Conservation (phyloP, 2,888 invertebrate genomes). For the Torymus tubicola region DNA sequence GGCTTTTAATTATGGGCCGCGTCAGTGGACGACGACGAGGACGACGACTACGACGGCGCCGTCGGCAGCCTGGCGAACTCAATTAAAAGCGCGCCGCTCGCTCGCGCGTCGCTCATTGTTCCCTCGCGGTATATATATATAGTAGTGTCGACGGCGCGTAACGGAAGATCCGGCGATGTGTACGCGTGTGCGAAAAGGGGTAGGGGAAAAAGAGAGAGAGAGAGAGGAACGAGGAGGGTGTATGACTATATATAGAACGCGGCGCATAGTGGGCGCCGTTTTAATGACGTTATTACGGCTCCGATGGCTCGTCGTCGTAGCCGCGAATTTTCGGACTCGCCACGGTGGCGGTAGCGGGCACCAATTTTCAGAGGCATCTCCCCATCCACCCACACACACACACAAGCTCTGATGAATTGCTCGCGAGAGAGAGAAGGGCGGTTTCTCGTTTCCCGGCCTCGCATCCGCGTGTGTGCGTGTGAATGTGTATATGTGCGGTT, state of each 20-base stretch:
- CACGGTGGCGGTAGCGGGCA: too few species aligned
- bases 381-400: too few species aligned
- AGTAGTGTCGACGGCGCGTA: conserved; percentile 57
- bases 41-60: too few species aligned
- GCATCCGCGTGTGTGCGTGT: too few species aligned
- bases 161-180: conserved; percentile 60
- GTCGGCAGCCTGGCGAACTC: conserved; percentile 48
- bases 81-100: conserved; percentile 62
- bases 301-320: not conserved
- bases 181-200: not conserved
- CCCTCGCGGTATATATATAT: too few species aligned
- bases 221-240: not conserved
- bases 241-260: not conserved
- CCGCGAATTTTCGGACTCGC: conserved; percentile 6
- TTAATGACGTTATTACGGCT: conserved; percentile 48
- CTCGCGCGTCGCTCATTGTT: conserved; percentile 60
- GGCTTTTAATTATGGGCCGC: conserved; percentile 39
- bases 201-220: not conserved
- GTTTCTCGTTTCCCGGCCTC: too few species aligned
- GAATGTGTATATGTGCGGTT: too few species aligned
- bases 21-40: too few species aligned
- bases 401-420: too few species aligned
- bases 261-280: not conserved
- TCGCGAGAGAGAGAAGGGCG: too few species aligned
- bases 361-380: too few species aligned